Evolutionary conservation across 1,140 invertebrate species (phyloP).

Genomic region (Ostrea edulis): DNA sequence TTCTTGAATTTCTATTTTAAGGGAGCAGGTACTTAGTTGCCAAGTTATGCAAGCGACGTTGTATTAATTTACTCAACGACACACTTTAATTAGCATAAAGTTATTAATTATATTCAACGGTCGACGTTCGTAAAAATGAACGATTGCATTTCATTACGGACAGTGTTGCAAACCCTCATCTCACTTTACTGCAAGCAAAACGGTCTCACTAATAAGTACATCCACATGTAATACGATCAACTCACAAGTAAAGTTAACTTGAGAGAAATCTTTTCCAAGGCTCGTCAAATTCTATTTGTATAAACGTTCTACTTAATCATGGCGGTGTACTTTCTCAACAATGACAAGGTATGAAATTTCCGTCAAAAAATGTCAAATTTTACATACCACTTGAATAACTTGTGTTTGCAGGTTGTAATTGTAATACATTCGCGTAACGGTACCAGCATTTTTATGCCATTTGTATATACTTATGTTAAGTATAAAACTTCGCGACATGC

Average conservation of each 20-base stretch:
- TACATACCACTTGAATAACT: background rate
- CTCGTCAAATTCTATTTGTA: background rate
- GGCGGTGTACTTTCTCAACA: background rate
- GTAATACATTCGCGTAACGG: background rate
- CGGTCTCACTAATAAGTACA: background rate
- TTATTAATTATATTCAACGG: slow-evolving; percentile 19
- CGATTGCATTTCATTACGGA: background rate
- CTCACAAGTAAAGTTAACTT: background rate
- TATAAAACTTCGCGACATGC: background rate
- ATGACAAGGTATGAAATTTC: slow-evolving; percentile 29
- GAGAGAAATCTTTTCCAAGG: background rate
- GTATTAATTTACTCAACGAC: slow-evolving; percentile 28
- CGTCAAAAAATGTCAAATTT: slow-evolving; percentile 22
- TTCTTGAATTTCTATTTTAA: slow-evolving; percentile 2
- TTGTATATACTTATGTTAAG: background rate
- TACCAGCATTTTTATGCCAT: background rate
- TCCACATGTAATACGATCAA: background rate
- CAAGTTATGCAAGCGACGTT: slow-evolving; percentile 17
- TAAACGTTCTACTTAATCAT: background rate
- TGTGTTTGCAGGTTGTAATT: background rate
- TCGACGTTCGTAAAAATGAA: background rate
- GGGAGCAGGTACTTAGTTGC: background rate
- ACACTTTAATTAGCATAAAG: slow-evolving; percentile 25
- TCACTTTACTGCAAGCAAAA: background rate
- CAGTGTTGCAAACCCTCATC: background rate